Evolutionary conservation across 2,888 invertebrate species (phyloP).

Genomic region (Dolichopus griseipennis): DNA sequence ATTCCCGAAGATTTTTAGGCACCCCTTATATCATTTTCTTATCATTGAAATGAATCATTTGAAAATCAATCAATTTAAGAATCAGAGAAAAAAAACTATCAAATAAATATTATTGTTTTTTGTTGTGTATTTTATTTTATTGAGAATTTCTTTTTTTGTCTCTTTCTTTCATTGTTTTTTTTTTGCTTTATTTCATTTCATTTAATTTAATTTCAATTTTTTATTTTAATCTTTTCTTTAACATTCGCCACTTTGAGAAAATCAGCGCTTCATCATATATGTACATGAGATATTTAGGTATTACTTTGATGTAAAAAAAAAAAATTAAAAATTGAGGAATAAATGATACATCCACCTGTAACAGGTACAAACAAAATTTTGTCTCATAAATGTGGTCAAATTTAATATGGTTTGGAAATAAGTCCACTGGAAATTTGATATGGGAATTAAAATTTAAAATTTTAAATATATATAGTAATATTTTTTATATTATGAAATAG

Average conservation of each 20-base stretch:
- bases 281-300: not conserved
- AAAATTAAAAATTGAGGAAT: no score
- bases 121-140: not conserved
- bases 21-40: not conserved
- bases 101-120: no score
- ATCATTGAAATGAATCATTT: not conserved
- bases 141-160: not conserved
- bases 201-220: no score
- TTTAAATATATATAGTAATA: no score
- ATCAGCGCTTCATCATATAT: not conserved
- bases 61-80: slow-evolving; percentile 1
- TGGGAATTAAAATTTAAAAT: no score
- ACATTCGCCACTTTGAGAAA: slow-evolving; percentile 1
- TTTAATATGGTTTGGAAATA: no score
- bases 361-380: no score
- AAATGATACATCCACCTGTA: no score
- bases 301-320: no score
- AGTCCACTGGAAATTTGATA: no score
- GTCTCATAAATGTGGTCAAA: no score
- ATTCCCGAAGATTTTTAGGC: not conserved
- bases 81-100: not conserved
- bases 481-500: no score
- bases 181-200: not conserved
- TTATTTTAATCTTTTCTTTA: not conserved
- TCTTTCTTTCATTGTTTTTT: not conserved